phyloP scores from a whole-genome alignment of 2,888 invertebrate species.

The Phortica okadai region DNA sequence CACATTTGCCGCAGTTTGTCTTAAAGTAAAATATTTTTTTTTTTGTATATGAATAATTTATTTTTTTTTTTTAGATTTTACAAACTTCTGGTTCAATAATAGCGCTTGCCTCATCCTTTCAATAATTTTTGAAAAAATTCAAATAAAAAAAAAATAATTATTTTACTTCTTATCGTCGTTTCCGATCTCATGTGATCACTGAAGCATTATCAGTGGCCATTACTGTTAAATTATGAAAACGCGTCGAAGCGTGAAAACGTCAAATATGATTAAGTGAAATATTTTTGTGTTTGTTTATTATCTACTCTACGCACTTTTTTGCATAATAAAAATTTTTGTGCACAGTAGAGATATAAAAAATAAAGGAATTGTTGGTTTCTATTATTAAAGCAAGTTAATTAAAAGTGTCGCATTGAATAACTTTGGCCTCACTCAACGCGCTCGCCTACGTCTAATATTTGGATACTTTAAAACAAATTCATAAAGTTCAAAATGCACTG shows the following conservation, averaged over 20 bases:
- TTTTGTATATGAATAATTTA: not conserved
- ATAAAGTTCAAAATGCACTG: no score
- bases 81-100: slow-evolving; percentile 68
- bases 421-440: no score
- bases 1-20: slow-evolving; percentile 58
- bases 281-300: not conserved
- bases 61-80: slow-evolving; percentile 55
- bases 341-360: not conserved
- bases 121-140: slow-evolving; percentile 35
- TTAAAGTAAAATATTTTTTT: not conserved
- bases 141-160: not conserved
- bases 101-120: slow-evolving; percentile 64
- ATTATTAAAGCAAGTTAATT: no score
- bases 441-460: no score
- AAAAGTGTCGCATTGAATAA: no score
- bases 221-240: not conserved
- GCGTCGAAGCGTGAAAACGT: slow-evolving; percentile 3
- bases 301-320: not conserved
- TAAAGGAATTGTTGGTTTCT: no score
- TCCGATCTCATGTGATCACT: slow-evolving; percentile 17
- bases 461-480: no score
- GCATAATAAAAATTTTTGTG: not conserved
- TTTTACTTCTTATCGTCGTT: not conserved
- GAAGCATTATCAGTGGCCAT: slow-evolving; percentile 7
- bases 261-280: slow-evolving; percentile 2